Percentiles rank a stretch among this genome's conserved stretches.
Conservation (phyloP, 1,140 invertebrate genomes). For the Lucilia sericata region DNA sequence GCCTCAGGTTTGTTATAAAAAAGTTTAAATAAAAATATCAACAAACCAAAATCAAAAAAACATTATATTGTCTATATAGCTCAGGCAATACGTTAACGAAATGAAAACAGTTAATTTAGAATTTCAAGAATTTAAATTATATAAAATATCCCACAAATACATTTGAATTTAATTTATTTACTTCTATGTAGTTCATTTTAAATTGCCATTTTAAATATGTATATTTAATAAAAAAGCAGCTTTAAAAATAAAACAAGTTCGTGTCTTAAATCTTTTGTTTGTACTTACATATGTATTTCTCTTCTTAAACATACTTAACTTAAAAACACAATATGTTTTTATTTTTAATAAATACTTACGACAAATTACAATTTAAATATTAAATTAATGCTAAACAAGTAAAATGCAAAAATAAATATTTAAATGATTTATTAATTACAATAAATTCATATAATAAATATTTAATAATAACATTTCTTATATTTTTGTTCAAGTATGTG, state of each 20-base stretch:
- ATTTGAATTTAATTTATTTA: neutral
- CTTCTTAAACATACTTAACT: no score
- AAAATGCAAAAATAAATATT: neutral
- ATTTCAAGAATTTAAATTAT: constrained; percentile 7
- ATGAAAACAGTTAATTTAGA: constrained; percentile 3
- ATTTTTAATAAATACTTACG: no score
- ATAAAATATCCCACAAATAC: neutral
- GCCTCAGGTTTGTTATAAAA: constrained; percentile 13
- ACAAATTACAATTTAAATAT: neutral
- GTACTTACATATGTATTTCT: no score
- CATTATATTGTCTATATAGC: neutral
- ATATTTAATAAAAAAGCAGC: no score
- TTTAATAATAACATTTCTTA: neutral
- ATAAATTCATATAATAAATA: neutral
- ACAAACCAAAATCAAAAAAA: neutral
- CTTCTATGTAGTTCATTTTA: no score
- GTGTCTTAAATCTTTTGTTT: constrained; percentile 16
- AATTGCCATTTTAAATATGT: no score
- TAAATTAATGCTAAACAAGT: neutral
- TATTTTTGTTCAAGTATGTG: neutral
- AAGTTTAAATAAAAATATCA: neutral
- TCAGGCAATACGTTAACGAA: neutral
- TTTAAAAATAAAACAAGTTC: constrained; percentile 10
- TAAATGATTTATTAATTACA: constrained; percentile 28
- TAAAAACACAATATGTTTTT: neutral